A percentile compares a stretch with the other conserved stretches of the same genome.
These are phyloP conservation scores for Apogon talboti DNA, from an alignment of 2,797 vertebrate species.

Conservation along the genomic window DNA sequence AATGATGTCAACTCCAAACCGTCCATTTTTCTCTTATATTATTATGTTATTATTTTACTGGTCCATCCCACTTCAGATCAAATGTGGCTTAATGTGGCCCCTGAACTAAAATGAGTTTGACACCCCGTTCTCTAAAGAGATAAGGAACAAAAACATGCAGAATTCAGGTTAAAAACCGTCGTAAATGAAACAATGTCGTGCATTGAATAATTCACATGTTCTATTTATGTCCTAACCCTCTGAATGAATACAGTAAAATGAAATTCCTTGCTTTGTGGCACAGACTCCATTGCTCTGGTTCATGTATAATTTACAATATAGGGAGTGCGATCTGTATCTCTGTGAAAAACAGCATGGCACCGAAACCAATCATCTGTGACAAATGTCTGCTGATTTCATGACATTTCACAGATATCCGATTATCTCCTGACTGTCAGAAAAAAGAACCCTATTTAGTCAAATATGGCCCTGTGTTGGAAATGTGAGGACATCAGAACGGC, in stretches of 20 bases:
- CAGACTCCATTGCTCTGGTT: constrained; percentile 12
- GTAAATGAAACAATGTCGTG: background rate
- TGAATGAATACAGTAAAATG: background rate
- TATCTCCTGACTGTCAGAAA: background rate
- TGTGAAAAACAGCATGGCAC: constrained; percentile 14
- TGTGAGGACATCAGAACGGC: constrained; percentile 6
- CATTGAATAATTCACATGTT: too few species aligned
- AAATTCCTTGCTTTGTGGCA: background rate
- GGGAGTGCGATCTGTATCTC: constrained; percentile 33
- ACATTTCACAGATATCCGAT: constrained; percentile 1
- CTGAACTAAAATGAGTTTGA: too few species aligned
- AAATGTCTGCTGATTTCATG: constrained; percentile 13
- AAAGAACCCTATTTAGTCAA: constrained; percentile 3
- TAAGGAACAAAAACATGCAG: too few species aligned
- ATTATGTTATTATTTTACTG: too few species aligned
- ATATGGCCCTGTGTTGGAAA: constrained; percentile 2
- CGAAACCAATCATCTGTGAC: constrained; percentile 34
- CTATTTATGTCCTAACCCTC: background rate
- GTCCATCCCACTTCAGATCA: too few species aligned
- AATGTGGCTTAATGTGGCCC: too few species aligned
- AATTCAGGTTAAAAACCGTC: too few species aligned
- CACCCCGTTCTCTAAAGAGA: too few species aligned
- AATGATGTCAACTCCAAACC: too few species aligned
- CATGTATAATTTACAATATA: constrained; percentile 32
- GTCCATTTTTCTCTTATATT: too few species aligned